Evolutionary conservation across 2,797 vertebrate species (phyloP).

Genomic region (Furcifer pardalis): DNA sequence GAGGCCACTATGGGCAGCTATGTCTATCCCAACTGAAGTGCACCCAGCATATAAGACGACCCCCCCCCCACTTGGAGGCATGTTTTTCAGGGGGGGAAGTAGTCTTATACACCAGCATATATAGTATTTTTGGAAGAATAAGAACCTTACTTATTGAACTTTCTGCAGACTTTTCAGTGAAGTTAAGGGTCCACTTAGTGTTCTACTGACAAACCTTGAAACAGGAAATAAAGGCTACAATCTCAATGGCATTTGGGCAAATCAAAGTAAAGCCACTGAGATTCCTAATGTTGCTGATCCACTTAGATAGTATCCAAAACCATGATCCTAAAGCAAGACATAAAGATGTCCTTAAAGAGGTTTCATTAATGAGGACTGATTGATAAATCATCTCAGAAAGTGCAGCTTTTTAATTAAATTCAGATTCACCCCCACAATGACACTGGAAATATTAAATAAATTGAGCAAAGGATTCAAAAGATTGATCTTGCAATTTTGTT

Average conservation of each 20-base stretch:
- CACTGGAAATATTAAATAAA: not conserved
- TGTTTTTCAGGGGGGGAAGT: no score
- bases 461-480: not conserved
- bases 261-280: no score
- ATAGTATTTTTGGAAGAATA: not conserved
- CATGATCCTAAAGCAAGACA: slow-evolving; percentile 13
- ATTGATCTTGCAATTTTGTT: not conserved
- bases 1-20: no score
- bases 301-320: not conserved
- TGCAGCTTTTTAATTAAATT: slow-evolving; percentile 40
- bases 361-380: slow-evolving; percentile 33
- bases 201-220: no score
- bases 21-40: no score
- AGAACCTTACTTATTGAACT: not conserved
- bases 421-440: not conserved
- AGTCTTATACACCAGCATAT: no score
- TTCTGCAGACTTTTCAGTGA: not conserved
- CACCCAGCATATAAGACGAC: no score
- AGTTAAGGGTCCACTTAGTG: not conserved
- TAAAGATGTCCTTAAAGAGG: slow-evolving; percentile 17
- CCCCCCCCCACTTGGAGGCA: no score
- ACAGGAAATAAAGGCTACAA: no score
- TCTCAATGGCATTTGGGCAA: no score
- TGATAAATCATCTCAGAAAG: slow-evolving; percentile 44
- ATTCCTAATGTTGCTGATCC: no score